Evolutionary conservation across 2,797 vertebrate species (phyloP), one percentile per base, ranked within the genome.

Genomic region (Vespertilio murinus): DNA sequence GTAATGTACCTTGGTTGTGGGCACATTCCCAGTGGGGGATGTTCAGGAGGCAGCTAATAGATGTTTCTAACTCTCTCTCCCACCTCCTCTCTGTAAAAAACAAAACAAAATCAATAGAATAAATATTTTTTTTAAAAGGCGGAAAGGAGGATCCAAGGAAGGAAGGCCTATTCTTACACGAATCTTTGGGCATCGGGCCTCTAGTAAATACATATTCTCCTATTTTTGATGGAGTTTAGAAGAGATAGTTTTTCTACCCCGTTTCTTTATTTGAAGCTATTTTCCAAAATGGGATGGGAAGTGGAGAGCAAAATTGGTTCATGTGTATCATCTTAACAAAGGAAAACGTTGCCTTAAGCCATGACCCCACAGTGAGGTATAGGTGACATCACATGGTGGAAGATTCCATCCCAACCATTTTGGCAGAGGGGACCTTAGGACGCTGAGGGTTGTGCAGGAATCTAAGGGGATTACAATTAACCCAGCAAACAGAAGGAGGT

Each of bases 191-290:
- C 47, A 17, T 49, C 14, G 5, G 14, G 47, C 47, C 47, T 49
- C 47, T 49, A 49, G 49, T 18, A 74, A 45, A 91, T 71, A 45
- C 17, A 40, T 33, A 28, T 42, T 85, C 20, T 78, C 35, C 35
- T 71, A 2, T 73, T 90, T 85, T 47, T n/a, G 2, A 87, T 56
- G 35, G 16, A 70, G 22, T 5, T 71, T 67, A 74, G 35, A 17
- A n/a, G 17, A 86, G 33, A n/a, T n/a, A 59, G 4, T 93, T 80
- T 80, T 80, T 20, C 33, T 83, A 65, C 23, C 64, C 33, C 42
- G 10, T 54, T 85, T 93, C 69, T 86, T 89, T 70, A 77, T 78
- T 92, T 47, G 23, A 93, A 64, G 45, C 33, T 59, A 90, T 28
- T 94, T 90, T 90, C 59, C 16, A 42, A 93, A 89, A 86, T 11